Conservation (phyloP, 2,797 vertebrate species). For the Siniperca undulata region DNA sequence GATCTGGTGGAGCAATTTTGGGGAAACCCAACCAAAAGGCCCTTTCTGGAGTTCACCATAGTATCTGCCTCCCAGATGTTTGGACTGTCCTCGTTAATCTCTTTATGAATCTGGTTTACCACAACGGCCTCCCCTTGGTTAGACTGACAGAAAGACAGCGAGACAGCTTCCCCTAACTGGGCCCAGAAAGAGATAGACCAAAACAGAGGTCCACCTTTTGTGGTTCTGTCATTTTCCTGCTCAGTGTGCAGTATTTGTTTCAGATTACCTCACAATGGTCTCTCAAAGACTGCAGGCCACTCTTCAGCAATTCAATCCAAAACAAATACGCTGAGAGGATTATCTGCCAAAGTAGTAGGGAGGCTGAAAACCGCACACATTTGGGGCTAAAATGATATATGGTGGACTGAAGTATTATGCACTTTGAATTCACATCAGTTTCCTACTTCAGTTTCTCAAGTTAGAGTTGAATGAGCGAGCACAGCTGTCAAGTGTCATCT, state of each 20-base stretch:
- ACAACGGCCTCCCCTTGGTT: constrained; percentile 17
- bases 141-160: constrained; percentile 29
- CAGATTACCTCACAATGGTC: constrained; percentile 38
- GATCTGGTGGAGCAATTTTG: constrained; percentile 38
- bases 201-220: constrained; percentile 15
- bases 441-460: not conserved
- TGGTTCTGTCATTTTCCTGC: constrained; percentile 5
- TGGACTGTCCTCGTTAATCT: constrained; percentile 57
- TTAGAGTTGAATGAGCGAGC: not conserved
- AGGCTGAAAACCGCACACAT: not conserved
- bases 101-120: constrained; percentile 57
- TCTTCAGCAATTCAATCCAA: constrained; percentile 1
- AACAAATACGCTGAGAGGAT: constrained; percentile 14
- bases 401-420: not conserved
- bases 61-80: constrained; percentile 67
- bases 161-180: constrained; percentile 44
- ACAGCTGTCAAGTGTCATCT: not conserved
- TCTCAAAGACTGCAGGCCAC: constrained; percentile 3
- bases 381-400: constrained; percentile 22
- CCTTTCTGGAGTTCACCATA: constrained; percentile 5
- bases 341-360: constrained; percentile 13
- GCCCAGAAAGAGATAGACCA: constrained; percentile 22
- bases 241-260: constrained; percentile 5
- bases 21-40: constrained; percentile 60
- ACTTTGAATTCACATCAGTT: not conserved